Evolutionary conservation across 2,113 vertebrate genomes (phyloP).

Genomic region (Thoracochromis brauschi): DNA sequence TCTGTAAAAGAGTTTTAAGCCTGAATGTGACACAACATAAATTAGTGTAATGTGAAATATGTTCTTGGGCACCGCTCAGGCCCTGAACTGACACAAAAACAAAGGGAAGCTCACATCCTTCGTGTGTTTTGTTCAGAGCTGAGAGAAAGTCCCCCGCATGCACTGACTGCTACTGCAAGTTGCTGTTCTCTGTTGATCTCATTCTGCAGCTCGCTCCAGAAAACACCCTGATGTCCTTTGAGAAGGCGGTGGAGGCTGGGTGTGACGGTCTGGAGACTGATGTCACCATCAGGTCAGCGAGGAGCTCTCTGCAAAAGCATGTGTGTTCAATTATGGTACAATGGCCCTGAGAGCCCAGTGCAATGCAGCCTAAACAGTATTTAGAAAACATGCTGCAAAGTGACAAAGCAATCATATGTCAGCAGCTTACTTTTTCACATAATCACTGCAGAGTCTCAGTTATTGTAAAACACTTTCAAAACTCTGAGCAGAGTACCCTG

Average conservation of each 20-base stretch:
- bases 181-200: not conserved
- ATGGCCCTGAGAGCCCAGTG: not conserved
- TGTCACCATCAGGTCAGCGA: constrained; percentile 78
- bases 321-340: not conserved
- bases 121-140: not conserved
- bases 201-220: constrained; percentile 79
- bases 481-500: not conserved
- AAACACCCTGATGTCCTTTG: constrained; percentile 90
- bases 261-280: constrained; percentile 84
- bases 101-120: not conserved
- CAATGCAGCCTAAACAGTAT: not conserved
- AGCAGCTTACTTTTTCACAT: accelerated
- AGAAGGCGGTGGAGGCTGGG: constrained; percentile 79
- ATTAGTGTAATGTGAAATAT: not conserved
- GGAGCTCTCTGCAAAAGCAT: not conserved
- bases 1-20: not conserved
- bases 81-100: not conserved
- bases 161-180: not conserved
- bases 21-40: not conserved
- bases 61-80: not conserved
- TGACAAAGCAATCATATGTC: not conserved
- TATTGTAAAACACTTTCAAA: not conserved
- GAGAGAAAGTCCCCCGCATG: accelerated
- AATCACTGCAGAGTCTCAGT: not conserved
- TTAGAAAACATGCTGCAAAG: not conserved